phyloP scores from a whole-genome alignment of 2,113 vertebrate genomes.

The Phylloscopus trochiloides region DNA sequence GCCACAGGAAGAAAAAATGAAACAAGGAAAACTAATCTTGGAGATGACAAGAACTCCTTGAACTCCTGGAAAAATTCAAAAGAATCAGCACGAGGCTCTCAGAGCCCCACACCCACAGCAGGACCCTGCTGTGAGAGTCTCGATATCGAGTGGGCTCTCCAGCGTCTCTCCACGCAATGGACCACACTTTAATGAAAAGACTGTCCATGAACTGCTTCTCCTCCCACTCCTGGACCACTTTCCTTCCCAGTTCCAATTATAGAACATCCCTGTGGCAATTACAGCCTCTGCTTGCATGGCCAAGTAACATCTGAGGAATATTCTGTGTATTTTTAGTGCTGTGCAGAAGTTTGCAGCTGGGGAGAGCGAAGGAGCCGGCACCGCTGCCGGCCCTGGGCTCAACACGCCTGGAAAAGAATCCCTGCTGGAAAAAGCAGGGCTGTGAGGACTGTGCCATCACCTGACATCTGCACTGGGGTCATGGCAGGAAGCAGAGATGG shows the following conservation, averaged over 20 bases:
- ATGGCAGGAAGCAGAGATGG: background rate
- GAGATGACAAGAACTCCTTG: background rate
- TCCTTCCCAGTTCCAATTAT: background rate
- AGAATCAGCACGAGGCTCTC: background rate
- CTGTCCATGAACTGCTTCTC: background rate
- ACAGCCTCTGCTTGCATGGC: background rate
- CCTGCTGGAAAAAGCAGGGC: background rate
- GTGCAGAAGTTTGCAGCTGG: constrained; percentile 29
- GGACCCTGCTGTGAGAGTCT: background rate
- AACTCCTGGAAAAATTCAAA: background rate
- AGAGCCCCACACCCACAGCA: background rate
- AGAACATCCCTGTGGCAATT: background rate
- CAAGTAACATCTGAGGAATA: constrained; percentile 16
- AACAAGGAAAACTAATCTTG: background rate
- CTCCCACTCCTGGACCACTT: background rate
- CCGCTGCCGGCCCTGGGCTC: background rate
- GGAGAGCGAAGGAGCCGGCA: background rate
- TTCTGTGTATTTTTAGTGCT: constrained; percentile 14
- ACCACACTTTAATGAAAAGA: constrained; percentile 9
- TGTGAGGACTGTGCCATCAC: background rate
- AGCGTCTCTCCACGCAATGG: background rate
- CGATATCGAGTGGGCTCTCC: background rate
- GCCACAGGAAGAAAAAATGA: background rate
- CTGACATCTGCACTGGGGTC: background rate
- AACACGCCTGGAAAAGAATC: background rate